Base-by-base conservation (phyloP, 2,888 invertebrate species). In the Stramonita haemastoma region DNA sequence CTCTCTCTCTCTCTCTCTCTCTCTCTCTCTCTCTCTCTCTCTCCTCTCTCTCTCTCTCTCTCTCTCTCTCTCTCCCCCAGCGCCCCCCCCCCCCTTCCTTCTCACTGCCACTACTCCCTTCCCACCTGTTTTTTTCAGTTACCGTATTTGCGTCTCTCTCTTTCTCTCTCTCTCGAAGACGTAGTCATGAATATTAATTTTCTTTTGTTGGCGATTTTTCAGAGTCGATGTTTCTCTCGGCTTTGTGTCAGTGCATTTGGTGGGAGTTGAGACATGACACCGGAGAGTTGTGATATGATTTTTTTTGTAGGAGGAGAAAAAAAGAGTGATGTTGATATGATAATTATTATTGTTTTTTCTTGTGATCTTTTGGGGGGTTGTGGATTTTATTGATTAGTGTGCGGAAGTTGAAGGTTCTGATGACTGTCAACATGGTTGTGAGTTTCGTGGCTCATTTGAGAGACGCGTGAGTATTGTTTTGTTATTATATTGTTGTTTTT, bases 381-480 rank as follows among this genome's bases (percentile, higher is more conserved):
- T 22, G 66, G 11, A 66, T 22, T 66, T 19, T 26, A 6, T 66
- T 4, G 26, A 19, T 26, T 66, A 19, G 66, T 22, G 26, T 6
- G 73, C 8, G n/a, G 73, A 4, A 11, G 73, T 13, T 73, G 13
- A n/a, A 73, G n/a, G n/a, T 2, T n/a, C 8, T 73, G 73, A 73
- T 26, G 26, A n/a, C 8, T 46, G 8, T 46, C 29, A 73, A 29
- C 73, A 73, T 73, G 73, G 73, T 73, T 26, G 73, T 73, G 13
- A 73, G n/a, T 73, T n/a, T 73, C 73, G 73, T 73, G 73, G 73
- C 73, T 73, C 73, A 73, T 73, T 73, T 73, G 73, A 26, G 73
- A 73, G 73, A 73, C n/a, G n/a, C 73, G 73, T 73, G 73, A 73
- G 73, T 73, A 29, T n/a, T n/a, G n/a, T 1, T 66, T 17, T 66